These are phyloP conservation scores for Spodoptera litura DNA, from an alignment of 1,140 invertebrate genomes.

Conservation along the genomic window DNA sequence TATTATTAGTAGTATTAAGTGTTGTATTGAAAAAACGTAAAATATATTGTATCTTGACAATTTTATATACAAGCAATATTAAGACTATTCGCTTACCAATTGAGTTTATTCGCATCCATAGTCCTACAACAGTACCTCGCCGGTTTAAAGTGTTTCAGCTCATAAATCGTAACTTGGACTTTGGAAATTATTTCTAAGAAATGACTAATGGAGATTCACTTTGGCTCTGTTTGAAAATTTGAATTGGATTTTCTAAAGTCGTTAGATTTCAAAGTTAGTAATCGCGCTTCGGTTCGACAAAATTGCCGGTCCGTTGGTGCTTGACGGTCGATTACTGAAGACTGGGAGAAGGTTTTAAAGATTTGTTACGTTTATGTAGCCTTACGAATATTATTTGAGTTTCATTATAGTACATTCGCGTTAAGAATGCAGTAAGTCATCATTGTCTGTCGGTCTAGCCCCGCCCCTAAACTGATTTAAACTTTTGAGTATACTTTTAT, in stretches of 20 bases:
- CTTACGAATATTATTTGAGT: not conserved
- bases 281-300: slow-evolving; percentile 3
- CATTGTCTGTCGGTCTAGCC: too few species aligned
- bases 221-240: slow-evolving; percentile 38
- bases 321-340: not conserved
- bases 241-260: slow-evolving; percentile 38
- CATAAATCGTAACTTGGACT: slow-evolving; percentile 52
- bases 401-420: not conserved
- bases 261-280: not conserved
- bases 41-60: too few species aligned
- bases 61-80: too few species aligned
- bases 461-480: too few species aligned
- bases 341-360: too few species aligned
- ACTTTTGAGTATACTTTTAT: too few species aligned
- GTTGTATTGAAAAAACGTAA: too few species aligned
- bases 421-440: too few species aligned
- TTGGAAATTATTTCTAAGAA: slow-evolving; percentile 54
- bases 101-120: slow-evolving; percentile 42
- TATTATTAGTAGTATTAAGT: too few species aligned
- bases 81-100: slow-evolving; percentile 14
- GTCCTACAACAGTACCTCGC: slow-evolving; percentile 41
- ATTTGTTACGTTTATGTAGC: too few species aligned
- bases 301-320: not conserved
- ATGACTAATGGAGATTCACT: slow-evolving; percentile 48
- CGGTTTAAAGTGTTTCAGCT: slow-evolving; percentile 46